Conservation (phyloP, 1,140 invertebrate genomes). For the Sitobion miscanthi region DNA sequence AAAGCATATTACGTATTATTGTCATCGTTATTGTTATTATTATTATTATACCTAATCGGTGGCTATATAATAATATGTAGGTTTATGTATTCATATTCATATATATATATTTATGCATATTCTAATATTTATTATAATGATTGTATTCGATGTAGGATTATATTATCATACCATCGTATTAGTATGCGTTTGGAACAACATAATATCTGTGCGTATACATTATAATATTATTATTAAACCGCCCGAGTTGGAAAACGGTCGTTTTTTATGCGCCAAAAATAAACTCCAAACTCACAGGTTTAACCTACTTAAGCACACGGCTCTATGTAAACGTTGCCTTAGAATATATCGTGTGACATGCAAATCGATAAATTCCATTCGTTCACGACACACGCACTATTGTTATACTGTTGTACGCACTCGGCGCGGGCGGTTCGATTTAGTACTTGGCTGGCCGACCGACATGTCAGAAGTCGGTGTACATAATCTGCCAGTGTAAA, state of each 20-base stretch:
- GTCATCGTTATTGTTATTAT: neutral
- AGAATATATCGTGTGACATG: conserved; percentile 9
- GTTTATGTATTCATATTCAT: neutral
- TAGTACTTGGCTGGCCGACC: neutral
- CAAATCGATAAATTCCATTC: conserved; percentile 53
- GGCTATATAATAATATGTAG: neutral
- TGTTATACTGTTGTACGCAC: conserved; percentile 22
- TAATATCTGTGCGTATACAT: neutral
- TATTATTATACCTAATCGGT: conserved; percentile 12
- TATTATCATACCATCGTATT: neutral
- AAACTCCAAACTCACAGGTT: conserved; percentile 13
- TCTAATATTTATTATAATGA: neutral
- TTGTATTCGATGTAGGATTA: neutral
- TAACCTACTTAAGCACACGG: conserved; percentile 43
- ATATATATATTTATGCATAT: neutral
- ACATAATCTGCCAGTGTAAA: neutral
- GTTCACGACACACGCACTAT: conserved; percentile 41
- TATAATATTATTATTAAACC: neutral
- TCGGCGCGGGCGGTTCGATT: neutral
- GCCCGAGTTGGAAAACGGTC: neutral
- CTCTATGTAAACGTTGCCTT: neutral
- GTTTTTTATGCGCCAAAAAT: neutral
- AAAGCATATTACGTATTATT: neutral
- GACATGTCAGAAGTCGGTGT: neutral
- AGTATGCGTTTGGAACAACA: neutral